phyloP scores from a whole-genome alignment of 2,113 vertebrate species.

The Fulmarus glacialis region DNA sequence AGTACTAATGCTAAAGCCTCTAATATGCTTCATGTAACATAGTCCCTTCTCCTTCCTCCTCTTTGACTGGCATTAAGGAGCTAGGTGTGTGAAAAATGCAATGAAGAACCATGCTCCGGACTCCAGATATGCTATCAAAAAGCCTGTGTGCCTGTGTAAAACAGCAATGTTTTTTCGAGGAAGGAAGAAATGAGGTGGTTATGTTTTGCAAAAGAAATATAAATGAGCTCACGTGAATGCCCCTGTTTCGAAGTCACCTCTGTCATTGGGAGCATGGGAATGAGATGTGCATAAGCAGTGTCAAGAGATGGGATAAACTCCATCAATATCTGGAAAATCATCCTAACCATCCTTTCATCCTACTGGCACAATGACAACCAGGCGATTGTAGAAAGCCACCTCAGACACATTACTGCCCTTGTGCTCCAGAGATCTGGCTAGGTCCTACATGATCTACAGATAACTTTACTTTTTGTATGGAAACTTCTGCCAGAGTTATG shows the following conservation, averaged over 20 bases:
- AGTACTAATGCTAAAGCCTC: background rate
- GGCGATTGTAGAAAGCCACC: background rate
- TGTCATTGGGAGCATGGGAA: background rate
- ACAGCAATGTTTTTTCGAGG: background rate
- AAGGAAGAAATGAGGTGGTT: background rate
- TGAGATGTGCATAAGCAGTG: background rate
- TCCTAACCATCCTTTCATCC: background rate
- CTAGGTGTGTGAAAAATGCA: background rate
- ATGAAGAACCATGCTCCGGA: accelerated
- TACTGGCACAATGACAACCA: background rate
- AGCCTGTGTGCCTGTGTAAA: background rate
- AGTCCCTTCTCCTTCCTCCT: background rate
- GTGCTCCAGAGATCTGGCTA: background rate
- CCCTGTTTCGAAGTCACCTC: background rate
- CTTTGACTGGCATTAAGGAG: background rate
- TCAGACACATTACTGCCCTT: background rate
- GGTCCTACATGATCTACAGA: background rate
- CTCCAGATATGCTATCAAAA: background rate
- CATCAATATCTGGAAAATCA: background rate
- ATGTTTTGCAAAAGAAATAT: background rate
- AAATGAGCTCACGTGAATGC: background rate
- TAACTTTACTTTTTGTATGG: background rate
- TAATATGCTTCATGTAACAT: background rate
- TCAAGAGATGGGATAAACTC: background rate
- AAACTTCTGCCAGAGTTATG: background rate